Percentiles rank a stretch among this genome's conserved stretches.
Conservation (phyloP, 2,113 vertebrate species). For the Nyctereutes procyonoides region DNA sequence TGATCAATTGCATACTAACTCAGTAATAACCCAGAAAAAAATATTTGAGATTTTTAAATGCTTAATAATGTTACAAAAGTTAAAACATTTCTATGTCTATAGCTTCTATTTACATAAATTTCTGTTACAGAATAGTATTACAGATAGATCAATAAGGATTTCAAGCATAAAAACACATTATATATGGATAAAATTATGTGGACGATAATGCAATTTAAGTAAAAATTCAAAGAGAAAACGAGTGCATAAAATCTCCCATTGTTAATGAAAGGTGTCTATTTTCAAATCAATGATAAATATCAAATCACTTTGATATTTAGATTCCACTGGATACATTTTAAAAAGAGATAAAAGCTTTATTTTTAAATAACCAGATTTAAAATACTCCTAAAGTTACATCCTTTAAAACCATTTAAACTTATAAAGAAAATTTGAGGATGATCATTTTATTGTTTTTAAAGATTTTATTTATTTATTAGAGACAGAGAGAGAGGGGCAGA, state of each 20-base stretch:
- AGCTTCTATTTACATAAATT: neutral
- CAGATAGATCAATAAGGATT: neutral
- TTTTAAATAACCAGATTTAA: neutral
- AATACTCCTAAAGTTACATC: conserved; percentile 3
- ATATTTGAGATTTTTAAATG: neutral
- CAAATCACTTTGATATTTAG: neutral
- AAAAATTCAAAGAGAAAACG: neutral
- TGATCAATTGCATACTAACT: neutral
- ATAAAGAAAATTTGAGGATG: neutral
- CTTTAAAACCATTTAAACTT: neutral
- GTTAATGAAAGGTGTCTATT: neutral
- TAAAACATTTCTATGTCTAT: neutral
- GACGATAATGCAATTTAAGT: neutral
- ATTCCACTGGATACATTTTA: neutral
- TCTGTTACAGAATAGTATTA: neutral
- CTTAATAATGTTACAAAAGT: neutral
- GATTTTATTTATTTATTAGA: too few relatives aligned
- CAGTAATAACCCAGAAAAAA: neutral
- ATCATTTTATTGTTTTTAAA: too few relatives aligned
- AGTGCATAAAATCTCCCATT: neutral
- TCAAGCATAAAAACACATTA: neutral
- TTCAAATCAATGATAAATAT: conserved; percentile 1
- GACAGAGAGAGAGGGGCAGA: too few relatives aligned
- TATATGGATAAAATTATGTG: neutral
- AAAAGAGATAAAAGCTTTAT: neutral